A percentile compares a stretch with the other conserved stretches of the same genome.
These are phyloP conservation scores for Drosophila asahinai DNA, from an alignment of 1,140 invertebrate genomes.

Conservation along the genomic window DNA sequence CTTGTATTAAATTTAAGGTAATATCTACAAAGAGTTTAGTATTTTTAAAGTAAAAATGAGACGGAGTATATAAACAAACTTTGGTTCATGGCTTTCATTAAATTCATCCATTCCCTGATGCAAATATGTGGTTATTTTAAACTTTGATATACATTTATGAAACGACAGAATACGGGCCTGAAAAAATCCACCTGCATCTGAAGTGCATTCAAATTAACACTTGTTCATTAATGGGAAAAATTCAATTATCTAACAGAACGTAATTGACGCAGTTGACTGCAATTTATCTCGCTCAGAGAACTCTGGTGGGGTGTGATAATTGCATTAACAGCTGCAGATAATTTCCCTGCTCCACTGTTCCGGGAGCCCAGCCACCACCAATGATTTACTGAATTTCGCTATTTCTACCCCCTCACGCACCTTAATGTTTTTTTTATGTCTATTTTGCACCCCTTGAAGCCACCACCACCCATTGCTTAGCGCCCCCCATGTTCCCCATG, in stretches of 20 bases:
- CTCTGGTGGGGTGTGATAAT: slow-evolving; percentile 17
- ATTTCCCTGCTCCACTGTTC: slow-evolving; percentile 51
- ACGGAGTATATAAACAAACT: neutral
- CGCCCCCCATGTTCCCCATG: slow-evolving; percentile 4
- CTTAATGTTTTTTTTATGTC: slow-evolving; percentile 11
- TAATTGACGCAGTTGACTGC: slow-evolving; percentile 43
- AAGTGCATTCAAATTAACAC: slow-evolving; percentile 9
- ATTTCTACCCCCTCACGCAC: slow-evolving; percentile 70
- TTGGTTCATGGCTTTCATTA: neutral
- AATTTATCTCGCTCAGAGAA: slow-evolving; percentile 10
- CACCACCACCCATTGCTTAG: slow-evolving; percentile 3
- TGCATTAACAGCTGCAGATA: slow-evolving; percentile 41
- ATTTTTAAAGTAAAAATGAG: no score
- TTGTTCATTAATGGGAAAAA: slow-evolving; percentile 12
- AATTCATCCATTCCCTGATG: neutral
- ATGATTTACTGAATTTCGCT: slow-evolving; percentile 33
- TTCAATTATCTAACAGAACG: slow-evolving; percentile 20
- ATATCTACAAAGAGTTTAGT: no score
- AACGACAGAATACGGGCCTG: neutral
- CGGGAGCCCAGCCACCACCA: slow-evolving; percentile 42
- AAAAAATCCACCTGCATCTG: neutral
- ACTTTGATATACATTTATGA: neutral
- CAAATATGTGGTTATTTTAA: neutral
- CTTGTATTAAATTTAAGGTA: no score
- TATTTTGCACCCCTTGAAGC: slow-evolving; percentile 12